phyloP scores from a whole-genome alignment of 2,113 vertebrate genomes.

The Bufo bufo region DNA sequence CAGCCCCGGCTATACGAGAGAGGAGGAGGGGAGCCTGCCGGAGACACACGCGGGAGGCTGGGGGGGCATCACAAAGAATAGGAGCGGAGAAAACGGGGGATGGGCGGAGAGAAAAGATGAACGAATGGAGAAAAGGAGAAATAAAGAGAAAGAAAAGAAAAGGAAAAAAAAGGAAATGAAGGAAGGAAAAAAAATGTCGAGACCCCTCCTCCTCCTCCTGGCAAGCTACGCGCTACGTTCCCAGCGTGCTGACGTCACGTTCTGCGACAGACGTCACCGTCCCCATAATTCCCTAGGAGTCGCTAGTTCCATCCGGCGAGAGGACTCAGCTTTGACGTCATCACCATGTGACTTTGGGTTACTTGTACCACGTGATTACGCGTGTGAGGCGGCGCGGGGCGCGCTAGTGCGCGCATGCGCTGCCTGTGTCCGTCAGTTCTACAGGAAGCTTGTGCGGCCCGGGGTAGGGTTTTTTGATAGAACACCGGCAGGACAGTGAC shows the following conservation, averaged over 20 bases:
- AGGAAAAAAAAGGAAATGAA: slow-evolving; percentile 37
- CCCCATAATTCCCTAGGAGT: not conserved
- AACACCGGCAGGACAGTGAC: too few relatives aligned
- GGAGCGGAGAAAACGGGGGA: slow-evolving; percentile 33
- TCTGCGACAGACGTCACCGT: not conserved
- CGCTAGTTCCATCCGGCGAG: not conserved
- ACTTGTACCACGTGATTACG: not conserved
- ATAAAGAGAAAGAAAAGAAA: slow-evolving; percentile 28
- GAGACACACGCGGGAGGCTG: slow-evolving; percentile 45
- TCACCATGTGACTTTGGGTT: not conserved
- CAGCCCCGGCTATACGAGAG: slow-evolving; percentile 46
- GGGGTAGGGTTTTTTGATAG: too few relatives aligned
- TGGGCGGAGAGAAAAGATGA: slow-evolving; percentile 22
- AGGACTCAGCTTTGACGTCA: not conserved
- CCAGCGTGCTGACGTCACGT: slow-evolving; percentile 23
- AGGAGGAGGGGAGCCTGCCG: slow-evolving; percentile 44
- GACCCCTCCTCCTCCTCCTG: slow-evolving; percentile 55
- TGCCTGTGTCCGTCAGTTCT: too few relatives aligned
- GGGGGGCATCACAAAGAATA: slow-evolving; percentile 42
- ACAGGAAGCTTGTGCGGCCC: too few relatives aligned
- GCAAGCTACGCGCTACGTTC: slow-evolving; percentile 41
- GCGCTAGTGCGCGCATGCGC: too few relatives aligned
- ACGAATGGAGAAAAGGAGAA: slow-evolving; percentile 36
- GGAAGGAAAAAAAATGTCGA: slow-evolving; percentile 54
- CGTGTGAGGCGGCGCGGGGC: too few relatives aligned